A percentile compares a stretch with the other conserved stretches of the same genome.
phyloP scores from a whole-genome alignment of 1,140 invertebrate species.

The Drosophila jambulina region DNA sequence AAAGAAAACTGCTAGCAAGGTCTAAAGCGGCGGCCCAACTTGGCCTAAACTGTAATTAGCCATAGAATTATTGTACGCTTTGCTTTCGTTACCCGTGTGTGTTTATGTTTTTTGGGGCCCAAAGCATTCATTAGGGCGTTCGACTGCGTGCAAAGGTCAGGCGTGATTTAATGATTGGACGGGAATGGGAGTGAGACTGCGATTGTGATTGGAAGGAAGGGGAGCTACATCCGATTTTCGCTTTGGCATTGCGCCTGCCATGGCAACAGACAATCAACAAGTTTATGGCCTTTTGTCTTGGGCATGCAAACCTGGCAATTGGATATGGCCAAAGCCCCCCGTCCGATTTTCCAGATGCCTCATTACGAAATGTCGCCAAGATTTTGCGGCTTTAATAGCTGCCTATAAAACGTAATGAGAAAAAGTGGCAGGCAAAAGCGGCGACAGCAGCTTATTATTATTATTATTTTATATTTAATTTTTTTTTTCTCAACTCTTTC shows the following conservation, averaged over 20 bases:
- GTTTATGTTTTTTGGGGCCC: slow-evolving; percentile 23
- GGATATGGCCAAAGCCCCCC: slow-evolving; percentile 22
- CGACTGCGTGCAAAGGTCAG: slow-evolving; percentile 44
- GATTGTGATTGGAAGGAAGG: not conserved
- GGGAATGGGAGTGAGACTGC: not conserved
- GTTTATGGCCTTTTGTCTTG: slow-evolving; percentile 49
- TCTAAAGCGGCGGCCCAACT: slow-evolving; percentile 7
- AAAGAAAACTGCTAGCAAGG: slow-evolving; percentile 40
- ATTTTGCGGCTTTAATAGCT: slow-evolving; percentile 62
- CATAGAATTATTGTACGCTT: slow-evolving; percentile 39
- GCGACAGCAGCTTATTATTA: slow-evolving; percentile 40
- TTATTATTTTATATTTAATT: slow-evolving; percentile 36
- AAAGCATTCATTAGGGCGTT: slow-evolving; percentile 44
- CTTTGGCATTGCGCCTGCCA: slow-evolving; percentile 24
- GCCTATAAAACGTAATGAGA: slow-evolving; percentile 59
- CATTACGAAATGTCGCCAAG: slow-evolving; percentile 64
- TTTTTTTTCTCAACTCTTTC: slow-evolving; percentile 12
- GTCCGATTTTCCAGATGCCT: slow-evolving; percentile 24
- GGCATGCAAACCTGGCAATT: slow-evolving; percentile 44
- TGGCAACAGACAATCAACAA: slow-evolving; percentile 49
- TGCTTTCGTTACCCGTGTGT: slow-evolving; percentile 13
- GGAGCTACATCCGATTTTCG: slow-evolving; percentile 14
- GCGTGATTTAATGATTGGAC: slow-evolving; percentile 23
- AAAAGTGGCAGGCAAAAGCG: slow-evolving; percentile 40
- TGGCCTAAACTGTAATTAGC: slow-evolving; percentile 48